Conservation (phyloP, 2,113 vertebrate species). For the Ibidorhyncha struthersii region DNA sequence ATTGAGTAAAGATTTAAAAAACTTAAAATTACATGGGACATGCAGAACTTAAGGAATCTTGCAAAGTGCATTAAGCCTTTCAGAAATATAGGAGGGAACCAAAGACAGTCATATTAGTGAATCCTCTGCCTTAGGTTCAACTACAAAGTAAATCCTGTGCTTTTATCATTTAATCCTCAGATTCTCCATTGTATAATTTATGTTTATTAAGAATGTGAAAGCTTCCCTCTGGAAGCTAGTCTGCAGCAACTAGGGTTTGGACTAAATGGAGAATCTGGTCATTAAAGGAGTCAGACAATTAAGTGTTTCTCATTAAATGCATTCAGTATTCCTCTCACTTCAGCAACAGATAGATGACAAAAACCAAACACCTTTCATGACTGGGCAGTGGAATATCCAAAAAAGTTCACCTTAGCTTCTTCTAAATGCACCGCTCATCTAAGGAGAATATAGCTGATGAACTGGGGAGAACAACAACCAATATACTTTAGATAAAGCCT, state of each 20-base stretch:
- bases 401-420: neutral
- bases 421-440: neutral
- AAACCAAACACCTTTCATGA: neutral
- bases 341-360: neutral
- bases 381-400: neutral
- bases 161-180: neutral
- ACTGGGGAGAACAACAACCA: neutral
- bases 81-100: neutral
- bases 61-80: neutral
- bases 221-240: neutral
- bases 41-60: neutral
- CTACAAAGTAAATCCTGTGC: neutral
- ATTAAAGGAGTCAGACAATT: neutral
- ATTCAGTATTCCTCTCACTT: neutral
- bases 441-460: neutral
- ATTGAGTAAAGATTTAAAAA: neutral
- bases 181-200: neutral
- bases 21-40: neutral
- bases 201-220: neutral
- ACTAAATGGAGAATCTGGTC: neutral
- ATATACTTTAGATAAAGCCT: neutral
- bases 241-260: neutral
- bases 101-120: neutral
- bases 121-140: neutral
- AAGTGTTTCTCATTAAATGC: neutral